Percentiles rank a stretch among this genome's conserved stretches.
Evolutionary conservation across 2,113 vertebrate genomes (phyloP).

Genomic region (Guaruba guarouba): DNA sequence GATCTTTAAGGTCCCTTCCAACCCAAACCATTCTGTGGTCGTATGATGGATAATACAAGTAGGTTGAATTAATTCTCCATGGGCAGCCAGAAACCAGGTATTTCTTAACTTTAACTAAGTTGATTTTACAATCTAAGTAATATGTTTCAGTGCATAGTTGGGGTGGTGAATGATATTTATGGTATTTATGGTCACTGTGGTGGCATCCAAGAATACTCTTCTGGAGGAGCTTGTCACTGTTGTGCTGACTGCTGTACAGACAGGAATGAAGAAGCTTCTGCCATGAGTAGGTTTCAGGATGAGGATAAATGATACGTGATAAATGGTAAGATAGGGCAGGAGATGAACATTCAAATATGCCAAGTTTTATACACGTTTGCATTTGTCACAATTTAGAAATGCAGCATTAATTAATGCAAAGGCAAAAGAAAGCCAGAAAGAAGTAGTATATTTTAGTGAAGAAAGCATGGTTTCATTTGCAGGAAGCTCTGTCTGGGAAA

Average conservation of each 20-base stretch:
- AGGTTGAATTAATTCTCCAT: not conserved
- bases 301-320: conserved; percentile 31
- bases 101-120: conserved; percentile 9
- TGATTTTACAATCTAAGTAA: not conserved
- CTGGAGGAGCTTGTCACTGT: conserved; percentile 57
- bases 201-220: conserved; percentile 55
- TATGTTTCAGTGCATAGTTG: conserved; percentile 19
- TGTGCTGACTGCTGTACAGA: not conserved
- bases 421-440: not conserved
- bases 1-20: not conserved
- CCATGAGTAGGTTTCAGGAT: conserved; percentile 57
- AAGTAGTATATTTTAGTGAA: not conserved
- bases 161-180: conserved; percentile 31
- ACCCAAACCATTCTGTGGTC: not conserved
- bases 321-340: not conserved
- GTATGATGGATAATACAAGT: not conserved
- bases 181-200: conserved; percentile 19
- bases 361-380: not conserved
- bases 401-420: not conserved
- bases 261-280: conserved; percentile 48
- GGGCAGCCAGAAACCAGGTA: not conserved
- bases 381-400: not conserved
- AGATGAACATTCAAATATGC: not conserved
- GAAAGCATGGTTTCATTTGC: not conserved
- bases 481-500: not conserved